phyloP scores from a whole-genome alignment of 2,113 vertebrate species.

The Podarcis muralis region DNA sequence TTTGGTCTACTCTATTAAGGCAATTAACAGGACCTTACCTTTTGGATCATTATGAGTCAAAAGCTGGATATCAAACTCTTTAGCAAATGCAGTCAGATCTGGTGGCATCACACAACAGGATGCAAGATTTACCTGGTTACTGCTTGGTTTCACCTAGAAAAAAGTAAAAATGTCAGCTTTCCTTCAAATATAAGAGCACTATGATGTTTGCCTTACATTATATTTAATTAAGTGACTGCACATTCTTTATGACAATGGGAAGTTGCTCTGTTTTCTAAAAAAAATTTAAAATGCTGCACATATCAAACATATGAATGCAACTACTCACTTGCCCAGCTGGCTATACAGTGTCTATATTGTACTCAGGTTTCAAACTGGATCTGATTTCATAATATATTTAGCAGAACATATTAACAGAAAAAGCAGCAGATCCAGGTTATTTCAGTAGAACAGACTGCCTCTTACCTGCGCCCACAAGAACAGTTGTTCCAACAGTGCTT shows the following conservation, averaged over 20 bases:
- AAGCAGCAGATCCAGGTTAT: slow-evolving; percentile 21
- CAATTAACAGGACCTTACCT: slow-evolving; percentile 77
- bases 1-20: background rate
- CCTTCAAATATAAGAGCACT: background rate
- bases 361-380: background rate
- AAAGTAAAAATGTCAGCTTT: slow-evolving; percentile 20
- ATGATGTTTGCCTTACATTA: background rate
- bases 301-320: background rate
- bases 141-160: slow-evolving; percentile 93
- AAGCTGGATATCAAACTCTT: slow-evolving; percentile 95
- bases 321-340: background rate
- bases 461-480: slow-evolving; percentile 96
- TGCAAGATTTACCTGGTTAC: slow-evolving; percentile 97
- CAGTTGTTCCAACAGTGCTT: slow-evolving; percentile 90
- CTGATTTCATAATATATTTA: background rate
- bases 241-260: background rate
- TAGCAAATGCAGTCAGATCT: slow-evolving; percentile 96
- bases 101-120: slow-evolving; percentile 99
- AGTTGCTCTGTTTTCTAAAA: background rate
- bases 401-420: background rate
- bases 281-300: background rate
- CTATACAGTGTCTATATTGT: background rate
- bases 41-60: slow-evolving; percentile 96
- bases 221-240: background rate
- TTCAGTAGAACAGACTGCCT: slow-evolving; percentile 1